Conservation (phyloP, 1,140 invertebrate species). For the Drosophila carrolli region DNA sequence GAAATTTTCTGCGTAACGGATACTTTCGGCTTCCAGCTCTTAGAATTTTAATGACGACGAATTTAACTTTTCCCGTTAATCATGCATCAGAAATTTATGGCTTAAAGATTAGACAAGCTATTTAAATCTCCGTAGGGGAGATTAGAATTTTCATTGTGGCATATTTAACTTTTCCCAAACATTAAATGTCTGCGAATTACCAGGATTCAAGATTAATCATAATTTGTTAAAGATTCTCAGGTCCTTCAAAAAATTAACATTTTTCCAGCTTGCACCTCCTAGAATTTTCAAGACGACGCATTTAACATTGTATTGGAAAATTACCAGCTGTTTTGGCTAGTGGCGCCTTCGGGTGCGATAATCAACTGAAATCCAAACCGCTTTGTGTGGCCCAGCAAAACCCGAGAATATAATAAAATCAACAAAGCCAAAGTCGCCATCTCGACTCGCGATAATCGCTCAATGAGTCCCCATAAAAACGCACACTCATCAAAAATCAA, state of each 20-base stretch:
- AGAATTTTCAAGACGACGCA: conserved; percentile 5
- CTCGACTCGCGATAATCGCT: conserved; percentile 32
- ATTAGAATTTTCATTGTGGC: too few species aligned
- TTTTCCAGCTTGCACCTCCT: neutral
- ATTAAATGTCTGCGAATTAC: too few species aligned
- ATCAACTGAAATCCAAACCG: conserved; percentile 35
- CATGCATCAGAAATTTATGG: too few species aligned
- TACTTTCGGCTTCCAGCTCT: too few species aligned
- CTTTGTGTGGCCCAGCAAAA: conserved; percentile 22
- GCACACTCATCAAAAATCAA: conserved; percentile 42
- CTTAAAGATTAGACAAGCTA: too few species aligned
- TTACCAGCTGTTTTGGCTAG: conserved; percentile 31
- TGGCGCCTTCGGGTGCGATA: conserved; percentile 32
- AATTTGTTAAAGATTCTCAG: neutral
- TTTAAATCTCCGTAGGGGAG: too few species aligned
- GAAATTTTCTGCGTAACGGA: too few species aligned
- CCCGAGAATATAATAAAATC: conserved; percentile 21
- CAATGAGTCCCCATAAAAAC: conserved; percentile 25
- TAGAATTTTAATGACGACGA: too few species aligned
- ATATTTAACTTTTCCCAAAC: too few species aligned
- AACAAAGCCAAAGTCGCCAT: conserved; percentile 16
- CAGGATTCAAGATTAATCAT: neutral
- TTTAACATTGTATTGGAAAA: neutral
- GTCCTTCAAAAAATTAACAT: neutral
- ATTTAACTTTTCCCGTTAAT: too few species aligned